Evolutionary conservation across 2,888 invertebrate genomes (phyloP).

Genomic region (Hedya salicella): DNA sequence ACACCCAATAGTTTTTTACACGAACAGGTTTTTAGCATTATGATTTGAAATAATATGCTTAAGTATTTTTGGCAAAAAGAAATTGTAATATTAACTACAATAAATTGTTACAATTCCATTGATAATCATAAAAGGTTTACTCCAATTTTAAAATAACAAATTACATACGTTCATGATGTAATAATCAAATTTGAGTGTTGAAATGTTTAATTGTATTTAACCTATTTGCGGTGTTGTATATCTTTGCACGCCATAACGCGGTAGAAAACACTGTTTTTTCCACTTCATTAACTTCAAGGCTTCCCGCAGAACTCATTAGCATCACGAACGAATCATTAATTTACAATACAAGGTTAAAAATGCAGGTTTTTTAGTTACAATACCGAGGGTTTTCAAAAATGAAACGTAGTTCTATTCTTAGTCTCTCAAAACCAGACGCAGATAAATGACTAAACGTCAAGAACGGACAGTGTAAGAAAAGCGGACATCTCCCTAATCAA

Average conservation of each 20-base stretch:
- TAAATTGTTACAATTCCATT: too few relatives aligned
- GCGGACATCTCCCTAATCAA: constrained; percentile 73
- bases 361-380: constrained; percentile 31
- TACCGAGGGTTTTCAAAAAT: constrained; percentile 26
- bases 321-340: constrained; percentile 38
- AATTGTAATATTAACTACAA: too few relatives aligned
- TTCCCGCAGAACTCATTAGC: constrained; percentile 32
- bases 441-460: constrained; percentile 66
- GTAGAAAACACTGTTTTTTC: constrained; percentile 3
- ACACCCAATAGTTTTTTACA: too few relatives aligned
- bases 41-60: too few relatives aligned
- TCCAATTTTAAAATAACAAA: too few relatives aligned
- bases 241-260: background rate
- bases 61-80: too few relatives aligned
- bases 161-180: too few relatives aligned
- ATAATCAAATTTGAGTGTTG: too few relatives aligned
- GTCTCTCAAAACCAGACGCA: constrained; percentile 67
- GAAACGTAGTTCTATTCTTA: constrained; percentile 36
- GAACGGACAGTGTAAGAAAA: constrained; percentile 57
- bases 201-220: background rate
- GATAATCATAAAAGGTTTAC: too few relatives aligned
- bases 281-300: constrained; percentile 36
- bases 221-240: too few relatives aligned
- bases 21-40: too few relatives aligned
- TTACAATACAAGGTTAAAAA: constrained; percentile 20